Conservation (phyloP, 2,113 vertebrate species). For the Cryptotis parvus region DNA sequence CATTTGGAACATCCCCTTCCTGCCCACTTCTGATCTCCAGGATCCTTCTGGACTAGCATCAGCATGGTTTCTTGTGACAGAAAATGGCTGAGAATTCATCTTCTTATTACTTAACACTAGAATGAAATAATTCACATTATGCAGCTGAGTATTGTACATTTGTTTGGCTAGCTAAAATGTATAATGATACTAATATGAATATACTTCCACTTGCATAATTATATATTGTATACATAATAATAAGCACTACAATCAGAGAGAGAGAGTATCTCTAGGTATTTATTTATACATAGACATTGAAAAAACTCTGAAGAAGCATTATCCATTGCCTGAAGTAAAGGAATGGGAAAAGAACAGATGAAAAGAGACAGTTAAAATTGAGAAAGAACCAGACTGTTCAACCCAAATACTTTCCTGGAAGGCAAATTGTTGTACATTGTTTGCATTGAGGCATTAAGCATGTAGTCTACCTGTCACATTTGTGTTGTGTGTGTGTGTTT, state of each 20-base stretch:
- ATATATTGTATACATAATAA: slow-evolving; percentile 21
- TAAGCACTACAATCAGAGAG: neutral
- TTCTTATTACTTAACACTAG: slow-evolving; percentile 11
- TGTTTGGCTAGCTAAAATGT: slow-evolving; percentile 42
- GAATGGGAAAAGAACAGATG: slow-evolving; percentile 52
- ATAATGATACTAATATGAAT: slow-evolving; percentile 17
- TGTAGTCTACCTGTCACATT: neutral
- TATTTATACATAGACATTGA: slow-evolving; percentile 13
- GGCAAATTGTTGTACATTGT: slow-evolving; percentile 46
- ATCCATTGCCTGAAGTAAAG: slow-evolving; percentile 40
- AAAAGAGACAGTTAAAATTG: slow-evolving; percentile 56
- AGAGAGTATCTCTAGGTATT: slow-evolving; percentile 19
- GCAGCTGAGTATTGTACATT: slow-evolving; percentile 9
- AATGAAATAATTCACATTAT: slow-evolving; percentile 41
- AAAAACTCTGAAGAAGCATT: slow-evolving; percentile 36
- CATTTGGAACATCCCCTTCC: neutral
- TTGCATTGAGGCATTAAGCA: neutral
- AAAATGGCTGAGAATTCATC: neutral
- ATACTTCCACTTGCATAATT: slow-evolving; percentile 27
- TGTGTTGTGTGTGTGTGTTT: neutral
- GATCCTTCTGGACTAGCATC: neutral
- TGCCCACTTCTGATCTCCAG: neutral
- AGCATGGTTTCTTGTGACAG: neutral
- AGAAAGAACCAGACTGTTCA: slow-evolving; percentile 23
- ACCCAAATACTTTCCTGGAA: slow-evolving; percentile 50